These are phyloP conservation scores for Cladopsammia gracilis DNA, from an alignment of 64 coral and sea anemone species.

Conservation along the genomic window DNA sequence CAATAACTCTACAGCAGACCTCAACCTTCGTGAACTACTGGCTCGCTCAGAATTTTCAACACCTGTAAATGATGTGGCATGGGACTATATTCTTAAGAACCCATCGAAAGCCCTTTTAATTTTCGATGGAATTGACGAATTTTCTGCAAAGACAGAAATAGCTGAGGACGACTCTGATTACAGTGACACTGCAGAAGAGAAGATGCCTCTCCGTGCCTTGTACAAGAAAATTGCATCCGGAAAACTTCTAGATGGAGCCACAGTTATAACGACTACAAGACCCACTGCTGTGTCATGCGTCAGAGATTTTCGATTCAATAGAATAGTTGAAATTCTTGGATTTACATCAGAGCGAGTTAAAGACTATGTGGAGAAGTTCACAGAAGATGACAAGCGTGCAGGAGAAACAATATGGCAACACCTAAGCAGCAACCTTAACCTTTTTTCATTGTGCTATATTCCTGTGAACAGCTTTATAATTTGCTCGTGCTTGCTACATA, in stretches of 20 bases:
- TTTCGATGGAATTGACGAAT: constrained; percentile 79
- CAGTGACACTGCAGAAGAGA: background rate
- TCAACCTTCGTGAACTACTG: constrained; percentile 43
- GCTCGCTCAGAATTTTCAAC: background rate
- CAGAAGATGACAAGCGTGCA: background rate
- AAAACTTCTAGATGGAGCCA: constrained; percentile 31
- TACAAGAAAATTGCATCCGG: background rate
- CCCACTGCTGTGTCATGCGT: constrained; percentile 41
- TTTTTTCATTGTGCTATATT: constrained; percentile 72
- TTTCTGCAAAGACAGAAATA: background rate
- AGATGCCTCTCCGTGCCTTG: constrained; percentile 13
- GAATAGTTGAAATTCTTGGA: constrained; percentile 68
- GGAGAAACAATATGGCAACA: constrained; percentile 6
- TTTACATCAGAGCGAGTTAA: constrained; percentile 57
- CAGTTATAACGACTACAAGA: constrained; percentile 55
- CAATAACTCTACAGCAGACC: background rate
- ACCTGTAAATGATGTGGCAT: constrained; percentile 11
- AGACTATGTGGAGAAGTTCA: constrained; percentile 63
- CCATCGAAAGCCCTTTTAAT: constrained; percentile 54
- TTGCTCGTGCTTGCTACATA: constrained; percentile 34
- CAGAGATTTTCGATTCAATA: constrained; percentile 10
- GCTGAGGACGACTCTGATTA: background rate
- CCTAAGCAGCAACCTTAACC: constrained; percentile 34
- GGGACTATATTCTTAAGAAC: constrained; percentile 10
- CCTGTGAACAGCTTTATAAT: constrained; percentile 77